Base-by-base conservation (phyloP, 2,797 vertebrate genomes). In the Cyclopterus lumpus region DNA sequence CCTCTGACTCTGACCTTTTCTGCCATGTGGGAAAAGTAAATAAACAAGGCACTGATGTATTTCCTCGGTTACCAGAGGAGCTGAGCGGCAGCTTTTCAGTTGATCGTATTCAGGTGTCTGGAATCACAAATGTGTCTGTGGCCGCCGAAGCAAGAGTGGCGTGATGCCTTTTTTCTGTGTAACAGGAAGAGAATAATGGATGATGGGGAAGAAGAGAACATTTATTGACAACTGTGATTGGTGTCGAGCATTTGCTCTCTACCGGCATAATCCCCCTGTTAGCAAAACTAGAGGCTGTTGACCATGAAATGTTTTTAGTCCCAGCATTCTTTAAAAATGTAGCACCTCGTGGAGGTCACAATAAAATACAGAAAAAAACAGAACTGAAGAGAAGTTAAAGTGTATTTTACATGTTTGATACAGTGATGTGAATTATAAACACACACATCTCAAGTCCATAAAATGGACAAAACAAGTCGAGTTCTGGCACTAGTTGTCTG, bases 1-100 rank as follows among this genome's bases (percentile, higher is more conserved):
- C 91, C 85, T 91, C 84, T 75, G 88, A 91, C 91, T 90, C 90
- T 95, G 93, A 94, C 94, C 94, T 94, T 94, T 94, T 88, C 88
- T 85, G 92, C 90, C 92, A 90, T 87, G 88, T 90, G 82, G 85
- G 87, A 91, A 89, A 93, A 92, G 93, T 93, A 94, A 94, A 94
- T 93, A 94, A 94, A 94, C 91, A 92, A 92, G 75, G 83, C 79
- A 85, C 86, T 92, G 92, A 93, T 94, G 91, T 91, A 92, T 93
- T 89, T 80, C 83, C 86, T 75, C 70, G 46, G 58, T 90, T 88
- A 89, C 80, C 85, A 84, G 73, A 86, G 83, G 73, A 91, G 86
- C 83, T 73, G 81, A 90, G 88, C 81, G 80, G 83, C 88, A 85
- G 85, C 82, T 85, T 91, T 88, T 75, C 80, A 67, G 77, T 79